These are phyloP conservation scores for Anticlea derivata DNA, from an alignment of 2,888 invertebrate genomes.

Conservation along the genomic window DNA sequence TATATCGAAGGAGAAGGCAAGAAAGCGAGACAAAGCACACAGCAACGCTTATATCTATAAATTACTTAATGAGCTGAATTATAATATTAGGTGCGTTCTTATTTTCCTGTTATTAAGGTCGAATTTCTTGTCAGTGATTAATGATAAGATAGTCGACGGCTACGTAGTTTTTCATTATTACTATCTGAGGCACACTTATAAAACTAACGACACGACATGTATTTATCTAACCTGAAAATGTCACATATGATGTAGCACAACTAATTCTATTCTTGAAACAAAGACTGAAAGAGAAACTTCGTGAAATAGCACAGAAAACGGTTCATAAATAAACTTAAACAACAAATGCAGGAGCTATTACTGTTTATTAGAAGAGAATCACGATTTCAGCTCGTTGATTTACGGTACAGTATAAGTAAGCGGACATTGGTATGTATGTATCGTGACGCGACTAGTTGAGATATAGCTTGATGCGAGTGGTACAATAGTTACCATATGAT, in stretches of 20 bases:
- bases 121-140: conserved; percentile 44
- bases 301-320: conserved; percentile 5
- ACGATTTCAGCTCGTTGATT: conserved; percentile 42
- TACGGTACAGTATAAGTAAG: conserved; percentile 36
- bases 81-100: conserved; percentile 39
- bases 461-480: conserved; percentile 49
- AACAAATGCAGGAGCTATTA: neutral
- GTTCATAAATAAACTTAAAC: conserved; percentile 4
- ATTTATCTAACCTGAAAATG: conserved; percentile 45
- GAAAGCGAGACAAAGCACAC: conserved; percentile 66
- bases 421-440: conserved; percentile 43
- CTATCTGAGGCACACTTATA: conserved; percentile 30
- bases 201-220: conserved; percentile 30
- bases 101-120: conserved; percentile 42
- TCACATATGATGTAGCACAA: conserved; percentile 29
- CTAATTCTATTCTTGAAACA: conserved; percentile 13
- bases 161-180: conserved; percentile 29
- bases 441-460: conserved; percentile 48
- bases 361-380: conserved; percentile 37
- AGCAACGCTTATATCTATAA: conserved; percentile 45
- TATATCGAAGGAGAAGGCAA: conserved; percentile 49
- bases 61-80: conserved; percentile 51
- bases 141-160: conserved; percentile 40
- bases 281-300: conserved; percentile 16
- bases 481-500: conserved; percentile 59